A percentile compares a stretch with the other conserved stretches of the same genome.
These are phyloP conservation scores for Rhabdornis inornatus DNA, from an alignment of 2,113 vertebrate species.

Conservation along the genomic window DNA sequence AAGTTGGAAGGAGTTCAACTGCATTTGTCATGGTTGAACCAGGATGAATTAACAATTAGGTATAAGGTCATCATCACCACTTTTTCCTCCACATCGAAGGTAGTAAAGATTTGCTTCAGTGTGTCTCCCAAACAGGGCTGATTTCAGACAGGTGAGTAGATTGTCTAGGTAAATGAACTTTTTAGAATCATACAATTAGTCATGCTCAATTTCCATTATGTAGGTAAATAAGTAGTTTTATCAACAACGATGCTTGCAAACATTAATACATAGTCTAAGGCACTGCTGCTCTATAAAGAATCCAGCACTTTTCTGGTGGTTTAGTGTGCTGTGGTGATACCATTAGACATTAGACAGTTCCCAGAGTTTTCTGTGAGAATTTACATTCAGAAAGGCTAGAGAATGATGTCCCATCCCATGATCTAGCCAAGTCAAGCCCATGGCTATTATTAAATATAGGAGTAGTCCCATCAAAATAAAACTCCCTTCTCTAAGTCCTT, in stretches of 20 bases:
- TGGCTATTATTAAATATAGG: neutral
- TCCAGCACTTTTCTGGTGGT: neutral
- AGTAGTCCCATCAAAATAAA: slow-evolving; percentile 8
- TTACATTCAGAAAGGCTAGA: neutral
- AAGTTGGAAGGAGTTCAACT: neutral
- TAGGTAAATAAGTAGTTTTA: neutral
- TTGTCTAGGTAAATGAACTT: neutral
- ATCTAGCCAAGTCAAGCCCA: neutral
- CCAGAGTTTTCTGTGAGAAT: neutral
- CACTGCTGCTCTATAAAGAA: neutral
- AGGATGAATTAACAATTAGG: neutral
- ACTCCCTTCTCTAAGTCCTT: neutral
- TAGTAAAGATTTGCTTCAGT: neutral
- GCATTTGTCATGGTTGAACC: neutral
- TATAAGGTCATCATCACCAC: neutral
- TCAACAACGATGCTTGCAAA: neutral
- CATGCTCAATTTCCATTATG: neutral
- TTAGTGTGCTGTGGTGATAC: neutral
- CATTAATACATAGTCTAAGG: neutral
- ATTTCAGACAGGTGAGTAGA: neutral
- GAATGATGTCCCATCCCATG: neutral
- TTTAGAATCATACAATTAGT: neutral
- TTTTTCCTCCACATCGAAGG: neutral
- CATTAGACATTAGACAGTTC: neutral
- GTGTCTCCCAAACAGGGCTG: neutral